A percentile compares a stretch with the other conserved stretches of the same genome.
Evolutionary conservation across 2,888 invertebrate species (phyloP).

Genomic region (Trachelus stipa): DNA sequence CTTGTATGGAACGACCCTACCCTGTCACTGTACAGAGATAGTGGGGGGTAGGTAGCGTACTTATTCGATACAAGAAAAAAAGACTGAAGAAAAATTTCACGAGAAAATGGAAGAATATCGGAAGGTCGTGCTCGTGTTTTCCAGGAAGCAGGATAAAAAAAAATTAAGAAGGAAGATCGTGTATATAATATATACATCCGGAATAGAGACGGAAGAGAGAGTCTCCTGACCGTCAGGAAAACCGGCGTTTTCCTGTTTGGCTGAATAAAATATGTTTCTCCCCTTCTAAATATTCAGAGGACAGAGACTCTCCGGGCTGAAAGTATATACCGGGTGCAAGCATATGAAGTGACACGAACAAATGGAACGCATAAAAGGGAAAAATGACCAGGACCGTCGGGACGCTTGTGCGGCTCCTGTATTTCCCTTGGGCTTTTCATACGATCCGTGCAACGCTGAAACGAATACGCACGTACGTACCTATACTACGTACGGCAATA

Average conservation of each 20-base stretch:
- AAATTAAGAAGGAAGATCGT: background rate
- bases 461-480: slow-evolving; percentile 17
- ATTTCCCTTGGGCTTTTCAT: slow-evolving; percentile 56
- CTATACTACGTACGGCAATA: slow-evolving; percentile 33
- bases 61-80: background rate
- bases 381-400: slow-evolving; percentile 60
- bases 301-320: slow-evolving; percentile 25
- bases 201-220: background rate
- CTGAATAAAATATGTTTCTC: slow-evolving; percentile 56
- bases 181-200: background rate
- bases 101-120: background rate
- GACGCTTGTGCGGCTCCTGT: slow-evolving; percentile 44
- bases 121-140: background rate
- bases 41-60: background rate
- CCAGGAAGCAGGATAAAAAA: background rate
- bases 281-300: slow-evolving; percentile 58
- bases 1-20: background rate
- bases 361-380: slow-evolving; percentile 63
- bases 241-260: slow-evolving; percentile 2
- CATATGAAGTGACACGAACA: slow-evolving; percentile 56
- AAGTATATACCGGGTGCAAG: slow-evolving; percentile 26
- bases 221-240: background rate
- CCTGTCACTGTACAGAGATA: background rate
- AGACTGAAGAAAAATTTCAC: background rate
- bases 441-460: slow-evolving; percentile 40